Evolutionary conservation across 2,888 invertebrate species (phyloP).

Genomic region (Orthosia cruda): DNA sequence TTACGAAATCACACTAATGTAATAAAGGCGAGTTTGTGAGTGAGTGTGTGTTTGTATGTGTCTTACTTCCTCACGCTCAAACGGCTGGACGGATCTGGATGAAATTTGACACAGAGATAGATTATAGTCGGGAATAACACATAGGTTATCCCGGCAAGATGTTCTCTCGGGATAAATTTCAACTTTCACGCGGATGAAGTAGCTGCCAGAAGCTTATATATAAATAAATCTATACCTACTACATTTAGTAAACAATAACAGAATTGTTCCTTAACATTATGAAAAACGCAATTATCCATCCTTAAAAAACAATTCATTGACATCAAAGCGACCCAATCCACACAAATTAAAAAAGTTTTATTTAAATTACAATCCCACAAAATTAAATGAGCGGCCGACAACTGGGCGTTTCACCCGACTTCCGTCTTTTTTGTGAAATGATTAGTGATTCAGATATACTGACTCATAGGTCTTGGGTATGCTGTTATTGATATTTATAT

Average conservation of each 20-base stretch:
- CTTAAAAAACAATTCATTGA: constrained; percentile 8
- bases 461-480: constrained; percentile 52
- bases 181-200: no score
- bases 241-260: background rate
- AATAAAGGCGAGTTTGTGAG: no score
- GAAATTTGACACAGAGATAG: no score
- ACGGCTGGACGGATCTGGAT: no score
- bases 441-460: constrained; percentile 62
- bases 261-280: background rate
- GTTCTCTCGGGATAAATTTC: no score
- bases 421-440: constrained; percentile 58
- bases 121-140: no score
- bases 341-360: constrained; percentile 7
- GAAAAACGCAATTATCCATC: constrained; percentile 8
- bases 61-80: no score
- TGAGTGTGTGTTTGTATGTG: no score
- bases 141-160: no score
- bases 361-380: constrained; percentile 9
- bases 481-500: constrained; percentile 52
- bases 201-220: no score
- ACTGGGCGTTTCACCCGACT: constrained; percentile 31
- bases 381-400: constrained; percentile 22
- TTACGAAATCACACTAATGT: no score
- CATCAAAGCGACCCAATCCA: constrained; percentile 21
- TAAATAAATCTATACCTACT: no score